A percentile compares a stretch with the other conserved stretches of the same genome.
Evolutionary conservation across 2,113 vertebrate species (phyloP).

Genomic region (Serilophus lunatus): DNA sequence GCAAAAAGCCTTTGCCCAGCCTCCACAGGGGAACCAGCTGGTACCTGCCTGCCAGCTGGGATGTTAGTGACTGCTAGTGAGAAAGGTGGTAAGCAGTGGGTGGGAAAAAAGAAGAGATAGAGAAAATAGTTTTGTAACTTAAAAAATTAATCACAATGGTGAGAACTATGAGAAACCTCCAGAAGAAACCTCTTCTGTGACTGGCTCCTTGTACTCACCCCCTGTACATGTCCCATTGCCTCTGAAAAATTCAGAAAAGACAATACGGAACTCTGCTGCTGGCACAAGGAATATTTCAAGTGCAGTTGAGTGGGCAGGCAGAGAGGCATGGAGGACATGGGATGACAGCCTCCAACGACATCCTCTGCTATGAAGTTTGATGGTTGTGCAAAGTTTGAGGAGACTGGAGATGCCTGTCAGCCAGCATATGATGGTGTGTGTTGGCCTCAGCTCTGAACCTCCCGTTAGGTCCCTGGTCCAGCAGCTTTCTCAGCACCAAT

Average conservation of each 20-base stretch:
- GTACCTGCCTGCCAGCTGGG: not conserved
- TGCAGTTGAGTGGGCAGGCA: not conserved
- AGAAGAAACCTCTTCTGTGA: not conserved
- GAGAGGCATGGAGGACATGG: fast-evolving
- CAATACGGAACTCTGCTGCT: not conserved
- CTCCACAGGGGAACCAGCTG: fast-evolving
- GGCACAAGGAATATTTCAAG: not conserved
- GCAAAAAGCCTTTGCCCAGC: no score
- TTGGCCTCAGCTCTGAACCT: not conserved
- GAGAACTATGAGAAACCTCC: not conserved
- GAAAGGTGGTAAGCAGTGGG: not conserved
- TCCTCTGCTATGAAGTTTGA: not conserved
- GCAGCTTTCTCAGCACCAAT: not conserved
- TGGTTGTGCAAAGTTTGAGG: not conserved
- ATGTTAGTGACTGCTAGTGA: not conserved
- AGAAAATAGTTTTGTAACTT: not conserved
- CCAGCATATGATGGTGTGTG: not conserved
- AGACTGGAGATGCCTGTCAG: not conserved
- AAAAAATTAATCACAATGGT: not conserved
- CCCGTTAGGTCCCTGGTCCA: not conserved
- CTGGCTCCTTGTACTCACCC: not conserved
- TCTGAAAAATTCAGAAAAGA: not conserved
- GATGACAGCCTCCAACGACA: not conserved
- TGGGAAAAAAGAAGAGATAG: not conserved
- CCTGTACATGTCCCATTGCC: fast-evolving